Percentiles rank a stretch among this genome's conserved stretches.
These are phyloP conservation scores for Orbicella faveolata DNA, from an alignment of 64 coral and sea anemone genomes.

Conservation along the genomic window DNA sequence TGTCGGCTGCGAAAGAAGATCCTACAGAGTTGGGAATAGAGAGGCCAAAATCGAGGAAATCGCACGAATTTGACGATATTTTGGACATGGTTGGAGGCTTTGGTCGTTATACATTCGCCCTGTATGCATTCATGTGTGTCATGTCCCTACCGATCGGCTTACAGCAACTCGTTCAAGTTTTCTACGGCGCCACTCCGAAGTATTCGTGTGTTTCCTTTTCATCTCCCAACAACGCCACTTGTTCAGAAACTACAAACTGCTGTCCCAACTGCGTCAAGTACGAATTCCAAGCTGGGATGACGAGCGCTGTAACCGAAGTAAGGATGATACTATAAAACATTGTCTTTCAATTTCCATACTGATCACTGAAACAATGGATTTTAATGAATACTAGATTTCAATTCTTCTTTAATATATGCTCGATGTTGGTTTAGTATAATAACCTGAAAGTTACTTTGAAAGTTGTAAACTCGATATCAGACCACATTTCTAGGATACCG, in stretches of 20 bases:
- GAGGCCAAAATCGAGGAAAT: slow-evolving; percentile 5
- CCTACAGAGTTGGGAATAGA: background rate
- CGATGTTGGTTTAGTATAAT: background rate
- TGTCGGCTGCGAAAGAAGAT: too few relatives aligned
- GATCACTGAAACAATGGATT: background rate
- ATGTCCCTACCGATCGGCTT: slow-evolving; percentile 68
- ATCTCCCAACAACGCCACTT: slow-evolving; percentile 33
- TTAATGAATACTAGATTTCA: background rate
- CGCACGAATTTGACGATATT: slow-evolving; percentile 74
- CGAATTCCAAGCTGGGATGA: slow-evolving; percentile 44
- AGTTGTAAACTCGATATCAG: background rate
- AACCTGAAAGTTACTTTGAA: background rate
- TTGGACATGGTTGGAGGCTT: slow-evolving; percentile 79
- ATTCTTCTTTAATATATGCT: background rate
- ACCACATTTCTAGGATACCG: background rate
- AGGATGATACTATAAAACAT: background rate
- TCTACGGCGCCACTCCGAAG: slow-evolving; percentile 70
- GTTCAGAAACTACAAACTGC: slow-evolving; percentile 46
- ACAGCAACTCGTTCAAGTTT: slow-evolving; percentile 82
- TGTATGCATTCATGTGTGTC: slow-evolving; percentile 83
- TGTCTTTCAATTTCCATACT: background rate
- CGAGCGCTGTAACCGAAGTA: slow-evolving; percentile 77
- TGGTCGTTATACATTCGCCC: slow-evolving; percentile 62
- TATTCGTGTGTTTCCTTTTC: slow-evolving; percentile 23
- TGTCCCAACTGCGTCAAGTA: slow-evolving; percentile 66